These are phyloP conservation scores for Homalodisca vitripennis DNA, from an alignment of 1,140 invertebrate species.

Conservation along the genomic window DNA sequence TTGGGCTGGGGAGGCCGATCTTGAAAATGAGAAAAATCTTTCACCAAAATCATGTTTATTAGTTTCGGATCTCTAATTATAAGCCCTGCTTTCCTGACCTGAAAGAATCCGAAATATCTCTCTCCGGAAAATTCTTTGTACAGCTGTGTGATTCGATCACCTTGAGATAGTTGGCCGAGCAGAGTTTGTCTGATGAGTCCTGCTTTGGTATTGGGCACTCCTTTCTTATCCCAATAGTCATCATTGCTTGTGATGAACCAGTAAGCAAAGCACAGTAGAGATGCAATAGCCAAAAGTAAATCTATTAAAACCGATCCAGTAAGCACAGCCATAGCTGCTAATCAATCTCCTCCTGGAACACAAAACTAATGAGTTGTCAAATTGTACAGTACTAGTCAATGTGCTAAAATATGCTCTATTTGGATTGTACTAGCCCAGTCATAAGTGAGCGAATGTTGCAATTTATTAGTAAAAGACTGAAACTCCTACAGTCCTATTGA, in stretches of 20 bases:
- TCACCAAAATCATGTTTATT: constrained; percentile 41
- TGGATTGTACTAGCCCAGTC: no score
- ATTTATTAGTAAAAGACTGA: no score
- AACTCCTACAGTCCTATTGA: no score
- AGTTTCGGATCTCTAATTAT: constrained; percentile 43
- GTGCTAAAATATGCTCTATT: no score
- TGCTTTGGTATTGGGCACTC: constrained; percentile 30
- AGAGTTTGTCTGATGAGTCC: constrained; percentile 27
- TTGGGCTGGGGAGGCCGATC: constrained; percentile 41
- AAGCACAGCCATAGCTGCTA: no score
- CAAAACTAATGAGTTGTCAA: no score
- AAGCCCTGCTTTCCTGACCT: constrained; percentile 39
- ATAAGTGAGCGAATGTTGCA: no score
- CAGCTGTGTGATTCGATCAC: neutral
- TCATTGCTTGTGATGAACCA: no score
- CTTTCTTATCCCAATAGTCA: no score
- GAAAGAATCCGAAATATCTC: constrained; percentile 37
- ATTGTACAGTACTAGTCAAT: no score
- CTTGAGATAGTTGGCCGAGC: neutral
- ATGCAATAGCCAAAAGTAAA: neutral
- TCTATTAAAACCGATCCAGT: neutral
- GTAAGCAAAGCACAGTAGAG: neutral
- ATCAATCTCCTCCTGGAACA: no score
- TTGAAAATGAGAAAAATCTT: constrained; percentile 41
- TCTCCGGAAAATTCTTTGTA: constrained; percentile 29